These are phyloP conservation scores for Drosophila orena DNA, from an alignment of 1,140 invertebrate genomes.

Conservation along the genomic window DNA sequence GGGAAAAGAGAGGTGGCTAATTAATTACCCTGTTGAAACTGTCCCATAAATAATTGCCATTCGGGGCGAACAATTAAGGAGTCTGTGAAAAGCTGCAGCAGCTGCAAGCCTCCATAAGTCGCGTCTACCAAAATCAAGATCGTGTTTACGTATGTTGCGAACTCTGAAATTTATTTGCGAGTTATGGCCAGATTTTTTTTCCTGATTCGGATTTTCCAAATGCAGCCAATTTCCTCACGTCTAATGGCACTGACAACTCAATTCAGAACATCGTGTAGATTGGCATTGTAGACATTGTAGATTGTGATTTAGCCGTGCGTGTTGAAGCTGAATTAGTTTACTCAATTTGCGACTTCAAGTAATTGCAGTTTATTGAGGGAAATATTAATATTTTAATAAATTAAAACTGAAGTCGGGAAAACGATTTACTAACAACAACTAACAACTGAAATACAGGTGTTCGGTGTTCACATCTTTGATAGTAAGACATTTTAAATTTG, in stretches of 20 bases:
- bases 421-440: background rate
- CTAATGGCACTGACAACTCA: conserved; percentile 34
- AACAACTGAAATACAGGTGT: background rate
- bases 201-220: conserved; percentile 21
- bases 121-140: conserved; percentile 18
- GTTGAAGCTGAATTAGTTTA: conserved; percentile 10
- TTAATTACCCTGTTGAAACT: conserved; percentile 39
- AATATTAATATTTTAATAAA: background rate
- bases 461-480: background rate
- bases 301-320: conserved; percentile 31
- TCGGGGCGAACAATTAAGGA: conserved; percentile 27
- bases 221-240: conserved; percentile 26
- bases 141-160: conserved; percentile 34
- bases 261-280: conserved; percentile 39
- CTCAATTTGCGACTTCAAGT: conserved; percentile 27
- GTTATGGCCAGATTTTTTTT: conserved; percentile 25
- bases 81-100: conserved; percentile 44
- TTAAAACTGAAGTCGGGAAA: background rate
- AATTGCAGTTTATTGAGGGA: conserved; percentile 15
- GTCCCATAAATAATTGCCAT: conserved; percentile 38
- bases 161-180: conserved; percentile 34
- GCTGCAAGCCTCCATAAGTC: conserved; percentile 66
- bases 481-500: background rate
- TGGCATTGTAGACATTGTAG: conserved; percentile 25
- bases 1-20: conserved; percentile 42